A percentile compares a stretch with the other conserved stretches of the same genome.
Conservation (phyloP, 2,888 invertebrate species). For the Nomada fabriciana region DNA sequence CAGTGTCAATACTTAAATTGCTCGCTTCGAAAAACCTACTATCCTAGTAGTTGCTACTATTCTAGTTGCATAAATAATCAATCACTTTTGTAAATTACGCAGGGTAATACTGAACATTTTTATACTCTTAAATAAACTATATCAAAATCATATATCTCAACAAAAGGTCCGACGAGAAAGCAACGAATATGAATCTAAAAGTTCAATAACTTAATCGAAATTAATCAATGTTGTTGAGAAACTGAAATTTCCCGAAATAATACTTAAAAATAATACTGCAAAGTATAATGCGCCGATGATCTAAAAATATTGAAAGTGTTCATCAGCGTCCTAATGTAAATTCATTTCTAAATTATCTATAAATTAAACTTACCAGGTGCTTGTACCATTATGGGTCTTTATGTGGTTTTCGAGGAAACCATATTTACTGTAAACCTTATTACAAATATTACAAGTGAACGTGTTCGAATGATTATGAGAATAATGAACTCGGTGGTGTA, state of each 20-base stretch:
- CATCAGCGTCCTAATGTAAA: neutral
- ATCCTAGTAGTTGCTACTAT: neutral
- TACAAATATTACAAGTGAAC: conserved; percentile 53
- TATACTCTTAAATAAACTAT: neutral
- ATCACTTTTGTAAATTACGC: neutral
- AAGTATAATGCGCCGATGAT: neutral
- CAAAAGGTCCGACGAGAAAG: neutral
- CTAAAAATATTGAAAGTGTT: conserved; percentile 10
- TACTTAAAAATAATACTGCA: neutral
- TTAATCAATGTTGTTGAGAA: neutral
- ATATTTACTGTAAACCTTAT: conserved; percentile 55
- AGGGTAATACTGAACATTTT: neutral
- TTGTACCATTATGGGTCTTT: conserved; percentile 31
- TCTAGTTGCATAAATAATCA: neutral
- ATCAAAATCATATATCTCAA: conserved; percentile 4
- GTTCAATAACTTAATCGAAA: neutral
- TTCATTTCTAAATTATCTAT: neutral
- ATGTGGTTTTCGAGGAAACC: conserved; percentile 59
- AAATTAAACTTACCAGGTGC: conserved; percentile 26
- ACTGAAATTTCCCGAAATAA: neutral
- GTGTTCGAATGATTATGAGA: neutral
- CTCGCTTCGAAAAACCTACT: neutral
- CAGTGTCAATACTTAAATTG: neutral
- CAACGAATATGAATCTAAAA: neutral
- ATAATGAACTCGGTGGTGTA: conserved; percentile 23